Percentiles rank a stretch among this genome's conserved stretches.
These are phyloP conservation scores for Sebastes jordani DNA, from an alignment of 2,797 vertebrate species.

Conservation along the genomic window DNA sequence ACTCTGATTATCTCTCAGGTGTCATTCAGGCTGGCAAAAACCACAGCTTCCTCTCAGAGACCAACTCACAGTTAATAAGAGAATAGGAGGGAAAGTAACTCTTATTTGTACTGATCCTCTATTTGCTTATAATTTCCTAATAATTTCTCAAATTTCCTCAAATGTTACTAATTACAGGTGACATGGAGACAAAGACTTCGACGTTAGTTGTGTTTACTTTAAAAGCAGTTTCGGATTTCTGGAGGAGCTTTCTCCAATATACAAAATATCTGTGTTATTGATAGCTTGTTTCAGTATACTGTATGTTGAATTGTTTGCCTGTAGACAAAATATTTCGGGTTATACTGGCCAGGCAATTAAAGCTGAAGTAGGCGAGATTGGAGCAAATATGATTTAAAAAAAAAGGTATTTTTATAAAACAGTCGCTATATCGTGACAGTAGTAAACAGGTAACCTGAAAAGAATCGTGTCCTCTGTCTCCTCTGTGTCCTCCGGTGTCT, in stretches of 20 bases:
- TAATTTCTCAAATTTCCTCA: neutral
- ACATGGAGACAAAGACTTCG: neutral
- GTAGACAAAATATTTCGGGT: neutral
- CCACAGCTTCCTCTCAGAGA: neutral
- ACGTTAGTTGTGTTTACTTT: neutral
- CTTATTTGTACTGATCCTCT: neutral
- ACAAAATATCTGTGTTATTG: neutral
- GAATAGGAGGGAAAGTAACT: neutral
- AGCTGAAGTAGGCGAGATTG: too few relatives aligned
- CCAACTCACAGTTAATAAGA: neutral
- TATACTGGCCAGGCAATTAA: neutral
- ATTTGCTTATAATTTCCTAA: neutral
- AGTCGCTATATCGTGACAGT: too few relatives aligned
- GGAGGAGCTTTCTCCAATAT: neutral
- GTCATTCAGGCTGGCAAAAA: neutral
- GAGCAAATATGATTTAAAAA: too few relatives aligned
- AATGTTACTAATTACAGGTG: neutral
- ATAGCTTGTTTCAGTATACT: neutral
- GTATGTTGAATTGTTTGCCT: neutral
- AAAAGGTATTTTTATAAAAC: too few relatives aligned
- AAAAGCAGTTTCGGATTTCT: neutral
- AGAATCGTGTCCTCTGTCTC: too few relatives aligned
- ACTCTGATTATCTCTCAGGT: neutral
- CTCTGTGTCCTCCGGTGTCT: too few relatives aligned
- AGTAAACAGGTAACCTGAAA: too few relatives aligned